Base-by-base conservation (phyloP, 2,888 invertebrate genomes). In the Prenolepis imparis region DNA sequence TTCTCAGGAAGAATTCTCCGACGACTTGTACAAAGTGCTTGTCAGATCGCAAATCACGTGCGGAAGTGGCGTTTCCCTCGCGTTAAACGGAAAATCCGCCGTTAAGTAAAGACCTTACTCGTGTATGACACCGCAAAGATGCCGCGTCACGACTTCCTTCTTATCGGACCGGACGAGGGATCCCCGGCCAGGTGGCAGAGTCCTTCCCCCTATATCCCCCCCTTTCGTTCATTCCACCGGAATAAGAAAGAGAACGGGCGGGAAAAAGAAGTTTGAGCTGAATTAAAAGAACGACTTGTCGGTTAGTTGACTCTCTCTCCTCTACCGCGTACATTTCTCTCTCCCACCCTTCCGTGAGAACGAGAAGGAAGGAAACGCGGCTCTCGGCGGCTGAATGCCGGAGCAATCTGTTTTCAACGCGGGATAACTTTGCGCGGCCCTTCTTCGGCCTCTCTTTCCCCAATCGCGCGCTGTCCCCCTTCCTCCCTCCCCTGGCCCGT, bases 361-460 rank as follows among this genome's bases (percentile, higher is more conserved):
- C 95, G 92, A 93, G 95, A 88, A 84, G 86, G 85, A 70, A 95
- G 95, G 95, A 3, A 28, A 82, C 86, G 83, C 83, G 87, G n/a
- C 85, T 86, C 48, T 95, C 48, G 95, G 95, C 95, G 95, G 95
- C 94, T 95, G 95, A 93, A 93, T 93, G 91, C 91, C 89, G 91
- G 91, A 86, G 94, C 94, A 94, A 95, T 95, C 93, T 93, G 94
- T 93, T 94, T 92, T 90, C 93, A 92, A 89, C 91, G 90, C 89
- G 93, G 95, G 95, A 95, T 95, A 94, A 95, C 95, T 95, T 94
- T 48, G n/a, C 85, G 80, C 89, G 85, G 84, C 90, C 90, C 88
- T 87, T 89, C 85, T 82, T 86, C 85, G 78, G 78, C 77, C 82
- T 73, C 66, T 41, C 74, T 63, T 32, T 63, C 73, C 74, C 67